Conservation (phyloP, 2,888 invertebrate genomes). For the Campaea margaritaria region DNA sequence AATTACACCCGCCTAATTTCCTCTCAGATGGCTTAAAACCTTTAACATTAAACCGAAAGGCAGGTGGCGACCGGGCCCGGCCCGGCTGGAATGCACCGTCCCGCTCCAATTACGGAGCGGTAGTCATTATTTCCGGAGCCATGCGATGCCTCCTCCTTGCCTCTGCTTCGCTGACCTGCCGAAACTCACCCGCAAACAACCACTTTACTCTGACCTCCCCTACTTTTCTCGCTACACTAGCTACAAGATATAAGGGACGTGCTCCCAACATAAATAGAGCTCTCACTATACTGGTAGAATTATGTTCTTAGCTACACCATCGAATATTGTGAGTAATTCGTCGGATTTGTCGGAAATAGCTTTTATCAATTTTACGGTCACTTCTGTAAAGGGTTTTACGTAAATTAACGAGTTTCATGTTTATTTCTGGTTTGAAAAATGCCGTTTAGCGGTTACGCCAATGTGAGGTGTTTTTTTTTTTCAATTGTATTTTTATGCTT, state of each 20-base stretch:
- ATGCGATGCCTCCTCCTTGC: slow-evolving; percentile 65
- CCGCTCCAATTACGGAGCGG: slow-evolving; percentile 81
- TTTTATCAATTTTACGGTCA: slow-evolving; percentile 50
- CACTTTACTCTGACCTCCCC: slow-evolving; percentile 51
- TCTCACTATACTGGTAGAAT: slow-evolving; percentile 45
- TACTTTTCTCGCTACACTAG: slow-evolving; percentile 18
- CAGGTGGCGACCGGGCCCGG: slow-evolving; percentile 36
- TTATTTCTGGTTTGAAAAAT: slow-evolving; percentile 16
- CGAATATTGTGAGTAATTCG: slow-evolving; percentile 56
- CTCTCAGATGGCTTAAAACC: slow-evolving; percentile 42
- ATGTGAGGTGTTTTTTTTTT: background rate
- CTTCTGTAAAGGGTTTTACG: slow-evolving; percentile 36
- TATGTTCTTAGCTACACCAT: slow-evolving; percentile 51
- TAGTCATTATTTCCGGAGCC: slow-evolving; percentile 80
- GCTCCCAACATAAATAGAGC: slow-evolving; percentile 10
- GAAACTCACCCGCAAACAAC: slow-evolving; percentile 63
- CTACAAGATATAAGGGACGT: background rate
- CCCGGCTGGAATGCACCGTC: slow-evolving; percentile 58
- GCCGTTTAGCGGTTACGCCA: background rate
- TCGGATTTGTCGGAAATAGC: slow-evolving; percentile 54
- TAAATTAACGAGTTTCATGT: slow-evolving; percentile 16
- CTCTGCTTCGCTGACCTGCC: slow-evolving; percentile 70
- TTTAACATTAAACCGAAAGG: slow-evolving; percentile 45
- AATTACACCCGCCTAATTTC: slow-evolving; percentile 42
- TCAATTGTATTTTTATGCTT: slow-evolving; percentile 1